Evolutionary conservation across 1,140 invertebrate genomes (phyloP), one percentile per base, ranked within the genome.

Genomic region (Caerostris extrusa): DNA sequence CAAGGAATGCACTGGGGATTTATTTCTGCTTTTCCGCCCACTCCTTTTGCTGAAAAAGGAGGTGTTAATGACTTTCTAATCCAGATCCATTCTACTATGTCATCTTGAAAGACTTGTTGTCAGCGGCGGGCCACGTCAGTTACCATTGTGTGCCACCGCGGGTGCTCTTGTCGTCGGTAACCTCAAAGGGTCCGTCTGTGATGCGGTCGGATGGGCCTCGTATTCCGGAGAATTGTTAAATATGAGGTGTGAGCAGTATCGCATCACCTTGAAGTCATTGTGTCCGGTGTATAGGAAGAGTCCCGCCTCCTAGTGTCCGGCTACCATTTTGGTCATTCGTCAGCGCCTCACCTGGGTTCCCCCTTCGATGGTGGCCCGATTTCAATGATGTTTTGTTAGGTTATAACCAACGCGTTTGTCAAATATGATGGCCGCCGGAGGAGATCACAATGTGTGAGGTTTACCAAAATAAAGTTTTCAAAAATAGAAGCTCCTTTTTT

Each of bases 231-330:
- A 94, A 94, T 94, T 19, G 69, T 85, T 90, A 53, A 83, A 90
- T 94, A 94, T 94, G 93, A 94, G 93, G 93, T 94, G 93, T 90
- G 93, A 94, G 93, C 87, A 94, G 93, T 90, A 88, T 93, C 91
- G 91, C 61, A 56, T 86, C 61, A 34, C 91, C 85, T 64, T 53
- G 92, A 56, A 55, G 60, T 61, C 50, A 93, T 93, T 93, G 85
- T 93, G 86, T 83, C 57, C 7, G 7, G 8, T 50, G 91, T 53
- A 86, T 56, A 67, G 34, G 60, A 19, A 55, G 56, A 7, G 85
- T 93, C 85, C 57, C 92, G 86, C 92, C 92, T 50, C 53, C 57
- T 61, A 14, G 10, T 93, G 91, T 93, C 92, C 92, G 61, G 67
- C 50, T 77, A 4, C 92, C 60, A 82, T 81, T 81, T 17, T 57